Percentiles rank a stretch among this genome's conserved stretches.
These are phyloP conservation scores for Anastrepha ludens DNA, from an alignment of 1,140 invertebrate genomes.

Conservation along the genomic window DNA sequence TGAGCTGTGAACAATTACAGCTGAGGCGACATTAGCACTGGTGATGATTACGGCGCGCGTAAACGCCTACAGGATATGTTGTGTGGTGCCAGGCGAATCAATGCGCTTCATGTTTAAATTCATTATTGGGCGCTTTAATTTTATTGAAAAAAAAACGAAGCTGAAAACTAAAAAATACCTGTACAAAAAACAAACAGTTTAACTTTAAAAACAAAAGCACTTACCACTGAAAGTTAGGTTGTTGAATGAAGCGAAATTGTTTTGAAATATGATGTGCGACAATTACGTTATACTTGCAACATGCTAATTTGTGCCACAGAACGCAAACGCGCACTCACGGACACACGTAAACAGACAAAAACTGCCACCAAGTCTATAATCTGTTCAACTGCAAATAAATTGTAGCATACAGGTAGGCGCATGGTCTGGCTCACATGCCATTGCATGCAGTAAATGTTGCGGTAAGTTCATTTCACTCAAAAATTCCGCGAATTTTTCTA, in stretches of 20 bases:
- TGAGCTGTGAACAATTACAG: slow-evolving; percentile 7
- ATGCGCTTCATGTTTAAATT: slow-evolving; percentile 21
- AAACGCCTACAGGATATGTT: neutral
- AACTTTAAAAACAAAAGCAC: neutral
- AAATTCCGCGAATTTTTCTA: slow-evolving; percentile 45
- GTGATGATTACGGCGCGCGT: neutral
- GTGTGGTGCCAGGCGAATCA: neutral
- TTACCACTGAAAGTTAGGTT: neutral
- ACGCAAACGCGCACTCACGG: neutral
- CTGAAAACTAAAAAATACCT: neutral
- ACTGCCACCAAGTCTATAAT: neutral
- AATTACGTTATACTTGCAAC: slow-evolving; percentile 7
- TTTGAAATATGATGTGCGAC: slow-evolving; percentile 28
- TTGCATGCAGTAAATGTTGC: slow-evolving; percentile 52
- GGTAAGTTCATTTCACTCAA: slow-evolving; percentile 45
- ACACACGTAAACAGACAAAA: neutral
- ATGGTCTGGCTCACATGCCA: neutral
- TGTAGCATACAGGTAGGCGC: slow-evolving; percentile 47
- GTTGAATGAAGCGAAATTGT: neutral
- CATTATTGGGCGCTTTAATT: neutral
- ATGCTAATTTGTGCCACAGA: slow-evolving; percentile 31
- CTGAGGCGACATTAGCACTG: neutral
- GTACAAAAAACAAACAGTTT: neutral
- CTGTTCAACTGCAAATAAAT: slow-evolving; percentile 47
- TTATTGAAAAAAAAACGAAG: neutral